These are phyloP conservation scores for Actinia equina DNA, from an alignment of 64 coral and sea anemone genomes.

Conservation along the genomic window DNA sequence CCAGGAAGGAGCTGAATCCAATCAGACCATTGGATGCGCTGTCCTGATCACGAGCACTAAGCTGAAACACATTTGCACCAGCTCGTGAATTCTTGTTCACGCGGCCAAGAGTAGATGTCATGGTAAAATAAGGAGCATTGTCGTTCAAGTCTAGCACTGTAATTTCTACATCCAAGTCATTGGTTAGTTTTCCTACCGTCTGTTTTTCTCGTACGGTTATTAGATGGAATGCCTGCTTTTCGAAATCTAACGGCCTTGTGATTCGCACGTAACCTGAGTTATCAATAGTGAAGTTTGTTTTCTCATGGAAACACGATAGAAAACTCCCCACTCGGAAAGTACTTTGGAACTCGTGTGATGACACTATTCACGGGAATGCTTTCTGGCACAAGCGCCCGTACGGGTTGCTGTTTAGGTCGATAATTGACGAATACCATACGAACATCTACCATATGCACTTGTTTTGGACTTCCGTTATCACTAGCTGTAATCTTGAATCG, in stretches of 20 bases:
- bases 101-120: conserved; percentile 18
- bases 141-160: conserved; percentile 76
- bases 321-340: conserved; percentile 66
- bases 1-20: conserved; percentile 50
- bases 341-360: conserved; percentile 66
- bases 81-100: conserved; percentile 73
- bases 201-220: conserved; percentile 71
- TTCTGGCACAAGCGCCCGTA: conserved; percentile 64
- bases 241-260: conserved; percentile 59
- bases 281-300: conserved; percentile 72
- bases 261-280: conserved; percentile 55
- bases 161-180: conserved; percentile 68
- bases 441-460: conserved; percentile 30
- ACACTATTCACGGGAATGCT: conserved; percentile 33
- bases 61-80: conserved; percentile 59
- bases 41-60: conserved; percentile 57
- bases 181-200: conserved; percentile 31
- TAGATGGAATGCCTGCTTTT: conserved; percentile 43
- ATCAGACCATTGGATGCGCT: conserved; percentile 59
- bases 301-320: conserved; percentile 70
- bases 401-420: conserved; percentile 62
- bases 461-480: conserved; percentile 44
- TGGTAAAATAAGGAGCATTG: conserved; percentile 51
- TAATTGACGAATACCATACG: conserved; percentile 67
- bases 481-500: conserved; percentile 52